phyloP scores from a whole-genome alignment of 2,888 invertebrate genomes.

The Torymus texanus region DNA sequence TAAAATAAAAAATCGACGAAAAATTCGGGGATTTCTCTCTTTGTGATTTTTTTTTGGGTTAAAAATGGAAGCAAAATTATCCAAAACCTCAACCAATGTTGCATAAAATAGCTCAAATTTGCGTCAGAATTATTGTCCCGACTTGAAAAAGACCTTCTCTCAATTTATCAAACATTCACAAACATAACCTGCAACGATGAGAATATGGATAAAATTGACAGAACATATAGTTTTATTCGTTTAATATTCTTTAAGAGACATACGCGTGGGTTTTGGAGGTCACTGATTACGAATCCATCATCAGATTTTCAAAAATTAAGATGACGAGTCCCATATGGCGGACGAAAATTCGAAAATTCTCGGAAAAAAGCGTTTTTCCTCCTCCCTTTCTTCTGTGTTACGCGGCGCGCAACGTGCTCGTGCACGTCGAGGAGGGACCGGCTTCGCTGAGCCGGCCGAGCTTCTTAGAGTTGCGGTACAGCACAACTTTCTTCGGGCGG shows the following conservation, averaged over 20 bases:
- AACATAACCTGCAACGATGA: constrained; percentile 22
- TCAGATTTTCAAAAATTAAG: not conserved
- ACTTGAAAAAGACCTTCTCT: constrained; percentile 34
- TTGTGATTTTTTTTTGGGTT: too few relatives aligned
- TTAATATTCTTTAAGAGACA: constrained; percentile 28
- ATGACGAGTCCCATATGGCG: too few relatives aligned
- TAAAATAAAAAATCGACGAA: not conserved
- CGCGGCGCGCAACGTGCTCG: not conserved
- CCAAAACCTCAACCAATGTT: constrained; percentile 24
- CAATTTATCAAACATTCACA: constrained; percentile 31
- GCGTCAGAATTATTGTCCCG: constrained; percentile 19
- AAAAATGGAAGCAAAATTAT: constrained; percentile 10
- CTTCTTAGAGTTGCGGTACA: too few relatives aligned
- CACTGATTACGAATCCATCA: constrained; percentile 16
- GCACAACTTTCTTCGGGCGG: too few relatives aligned
- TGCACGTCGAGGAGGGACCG: too few relatives aligned
- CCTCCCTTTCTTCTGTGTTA: too few relatives aligned
- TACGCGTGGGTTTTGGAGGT: constrained; percentile 26
- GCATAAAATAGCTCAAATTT: not conserved
- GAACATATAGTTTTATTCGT: constrained; percentile 24
- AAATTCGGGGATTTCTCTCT: not conserved
- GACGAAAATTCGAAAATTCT: too few relatives aligned
- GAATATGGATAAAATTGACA: constrained; percentile 1
- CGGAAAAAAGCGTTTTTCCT: too few relatives aligned
- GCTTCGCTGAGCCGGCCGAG: too few relatives aligned